Conservation (phyloP, 2,797 vertebrate genomes). For the Okamejei kenojei region DNA sequence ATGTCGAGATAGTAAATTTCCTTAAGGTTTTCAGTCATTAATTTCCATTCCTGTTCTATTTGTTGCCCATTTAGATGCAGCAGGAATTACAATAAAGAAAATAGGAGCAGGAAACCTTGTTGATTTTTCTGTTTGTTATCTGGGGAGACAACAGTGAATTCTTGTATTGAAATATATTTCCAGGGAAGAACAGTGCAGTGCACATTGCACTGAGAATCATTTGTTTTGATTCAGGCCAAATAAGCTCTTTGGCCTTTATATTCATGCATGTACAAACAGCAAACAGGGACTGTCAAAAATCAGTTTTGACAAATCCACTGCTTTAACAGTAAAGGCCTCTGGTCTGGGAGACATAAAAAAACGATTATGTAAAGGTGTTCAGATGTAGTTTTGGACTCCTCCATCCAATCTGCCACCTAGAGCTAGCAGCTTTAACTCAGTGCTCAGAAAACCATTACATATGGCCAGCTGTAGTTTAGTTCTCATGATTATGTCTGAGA, state of each 20-base stretch:
- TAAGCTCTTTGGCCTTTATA: background rate
- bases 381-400: background rate
- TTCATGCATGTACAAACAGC: no score
- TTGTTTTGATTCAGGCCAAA: background rate
- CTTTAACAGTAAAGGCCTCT: background rate
- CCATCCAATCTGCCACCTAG: background rate
- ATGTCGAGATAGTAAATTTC: no score
- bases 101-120: background rate
- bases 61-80: background rate
- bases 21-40: no score
- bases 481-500: no score
- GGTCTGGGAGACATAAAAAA: background rate
- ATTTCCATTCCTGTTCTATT: background rate
- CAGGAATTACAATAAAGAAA: background rate
- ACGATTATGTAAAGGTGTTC: background rate
- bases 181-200: background rate
- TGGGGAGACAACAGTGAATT: background rate
- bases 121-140: background rate
- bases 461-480: no score
- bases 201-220: background rate
- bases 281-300: no score
- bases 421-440: background rate
- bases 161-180: background rate
- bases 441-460: background rate
- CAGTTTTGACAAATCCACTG: no score